phyloP scores from a whole-genome alignment of 2,113 vertebrate species.

The Archilochus colubris region DNA sequence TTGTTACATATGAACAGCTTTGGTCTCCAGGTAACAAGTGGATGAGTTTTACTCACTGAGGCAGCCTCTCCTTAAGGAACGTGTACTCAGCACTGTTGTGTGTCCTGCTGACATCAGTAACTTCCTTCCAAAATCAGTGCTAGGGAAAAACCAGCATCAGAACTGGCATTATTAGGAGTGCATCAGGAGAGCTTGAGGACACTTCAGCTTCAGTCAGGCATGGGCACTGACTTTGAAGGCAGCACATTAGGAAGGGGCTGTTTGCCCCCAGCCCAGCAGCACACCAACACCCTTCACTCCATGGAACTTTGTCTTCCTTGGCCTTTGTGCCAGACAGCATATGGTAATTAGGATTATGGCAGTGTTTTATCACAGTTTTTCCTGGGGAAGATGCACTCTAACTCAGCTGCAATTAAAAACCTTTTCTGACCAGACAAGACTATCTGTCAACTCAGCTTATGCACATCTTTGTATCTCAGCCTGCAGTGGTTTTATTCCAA shows the following conservation, averaged over 20 bases:
- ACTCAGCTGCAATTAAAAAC: neutral
- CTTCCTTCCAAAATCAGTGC: conserved; percentile 2
- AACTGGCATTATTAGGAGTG: neutral
- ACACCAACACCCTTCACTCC: neutral
- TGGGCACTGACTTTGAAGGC: neutral
- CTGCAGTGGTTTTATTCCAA: neutral
- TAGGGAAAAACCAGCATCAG: conserved; percentile 5
- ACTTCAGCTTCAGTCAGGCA: neutral
- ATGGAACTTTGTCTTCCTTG: neutral
- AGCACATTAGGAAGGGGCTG: neutral
- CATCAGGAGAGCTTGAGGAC: neutral
- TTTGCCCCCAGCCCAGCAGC: neutral
- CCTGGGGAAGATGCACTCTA: neutral
- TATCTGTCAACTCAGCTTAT: neutral
- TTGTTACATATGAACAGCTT: neutral
- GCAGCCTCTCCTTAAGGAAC: neutral
- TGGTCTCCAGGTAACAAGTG: neutral
- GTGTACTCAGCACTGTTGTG: neutral
- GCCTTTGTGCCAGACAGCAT: neutral
- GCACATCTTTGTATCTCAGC: neutral
- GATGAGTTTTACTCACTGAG: neutral
- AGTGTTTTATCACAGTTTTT: neutral
- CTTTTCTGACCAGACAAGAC: neutral
- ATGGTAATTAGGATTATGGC: neutral
- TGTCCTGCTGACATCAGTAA: conserved; percentile 21